A percentile compares a stretch with the other conserved stretches of the same genome.
phyloP scores from a whole-genome alignment of 2,113 vertebrate genomes.

The Gymnobelideus leadbeateri region DNA sequence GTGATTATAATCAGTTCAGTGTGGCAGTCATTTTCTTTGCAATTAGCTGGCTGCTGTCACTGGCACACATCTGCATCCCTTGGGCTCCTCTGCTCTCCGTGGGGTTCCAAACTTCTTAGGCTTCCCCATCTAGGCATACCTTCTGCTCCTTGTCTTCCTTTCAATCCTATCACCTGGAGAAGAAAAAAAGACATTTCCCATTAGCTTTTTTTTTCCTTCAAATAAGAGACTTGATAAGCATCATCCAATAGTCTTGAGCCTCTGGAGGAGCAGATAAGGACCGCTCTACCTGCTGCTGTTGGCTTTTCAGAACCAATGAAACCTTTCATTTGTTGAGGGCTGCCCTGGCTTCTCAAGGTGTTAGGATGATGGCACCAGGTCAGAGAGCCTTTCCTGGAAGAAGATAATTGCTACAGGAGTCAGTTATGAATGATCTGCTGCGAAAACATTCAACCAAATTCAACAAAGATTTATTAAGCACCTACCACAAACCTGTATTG shows the following conservation, averaged over 20 bases:
- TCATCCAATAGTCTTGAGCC: neutral
- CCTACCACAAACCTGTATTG: too few relatives aligned
- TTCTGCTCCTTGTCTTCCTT: neutral
- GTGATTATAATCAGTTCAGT: neutral
- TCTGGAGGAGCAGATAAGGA: neutral
- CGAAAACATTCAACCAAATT: neutral
- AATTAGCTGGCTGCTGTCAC: too few relatives aligned
- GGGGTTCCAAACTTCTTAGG: too few relatives aligned
- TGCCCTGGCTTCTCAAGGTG: neutral
- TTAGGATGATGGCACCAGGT: neutral
- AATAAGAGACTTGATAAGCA: neutral
- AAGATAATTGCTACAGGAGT: neutral
- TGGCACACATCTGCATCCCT: neutral
- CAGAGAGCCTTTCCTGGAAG: too few relatives aligned
- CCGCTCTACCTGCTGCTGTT: neutral
- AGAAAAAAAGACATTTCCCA: neutral
- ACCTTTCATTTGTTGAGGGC: neutral
- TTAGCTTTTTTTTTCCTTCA: neutral
- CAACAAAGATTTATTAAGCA: neutral
- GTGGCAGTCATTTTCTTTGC: neutral
- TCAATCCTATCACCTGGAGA: neutral
- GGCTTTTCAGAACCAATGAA: neutral
- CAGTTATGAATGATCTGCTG: neutral
- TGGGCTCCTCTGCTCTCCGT: neutral
- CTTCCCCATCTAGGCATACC: too few relatives aligned